Evolutionary conservation across 2,113 vertebrate species (phyloP).

Genomic region (Bos indicus): DNA sequence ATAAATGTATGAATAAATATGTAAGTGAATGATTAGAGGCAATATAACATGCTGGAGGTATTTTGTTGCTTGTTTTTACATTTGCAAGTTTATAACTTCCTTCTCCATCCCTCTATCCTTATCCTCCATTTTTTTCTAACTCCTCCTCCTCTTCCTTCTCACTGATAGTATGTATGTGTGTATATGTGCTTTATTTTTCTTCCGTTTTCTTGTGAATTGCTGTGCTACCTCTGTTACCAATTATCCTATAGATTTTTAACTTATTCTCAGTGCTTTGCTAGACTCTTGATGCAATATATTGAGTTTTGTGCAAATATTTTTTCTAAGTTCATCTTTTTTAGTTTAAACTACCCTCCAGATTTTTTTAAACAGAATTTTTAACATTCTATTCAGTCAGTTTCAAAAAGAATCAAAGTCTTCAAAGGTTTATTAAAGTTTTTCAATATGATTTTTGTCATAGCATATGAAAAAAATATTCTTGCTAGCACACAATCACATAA

Average conservation of each 20-base stretch:
- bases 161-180: neutral
- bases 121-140: neutral
- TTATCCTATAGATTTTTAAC: too few species aligned
- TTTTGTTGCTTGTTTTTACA: neutral
- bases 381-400: neutral
- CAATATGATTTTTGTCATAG: neutral
- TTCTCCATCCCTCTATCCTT: neutral
- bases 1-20: neutral
- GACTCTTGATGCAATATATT: neutral
- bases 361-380: neutral
- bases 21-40: neutral
- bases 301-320: neutral
- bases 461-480: neutral
- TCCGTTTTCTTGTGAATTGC: neutral
- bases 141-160: neutral
- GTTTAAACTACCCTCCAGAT: neutral
- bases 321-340: neutral
- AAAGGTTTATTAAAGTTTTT: neutral
- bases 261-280: neutral
- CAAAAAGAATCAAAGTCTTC: neutral
- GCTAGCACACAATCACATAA: neutral
- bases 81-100: neutral
- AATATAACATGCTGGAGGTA: neutral
- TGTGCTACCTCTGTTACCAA: neutral
- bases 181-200: neutral